Conservation (phyloP, 2,888 invertebrate genomes). For the Nymphalis c-album region DNA sequence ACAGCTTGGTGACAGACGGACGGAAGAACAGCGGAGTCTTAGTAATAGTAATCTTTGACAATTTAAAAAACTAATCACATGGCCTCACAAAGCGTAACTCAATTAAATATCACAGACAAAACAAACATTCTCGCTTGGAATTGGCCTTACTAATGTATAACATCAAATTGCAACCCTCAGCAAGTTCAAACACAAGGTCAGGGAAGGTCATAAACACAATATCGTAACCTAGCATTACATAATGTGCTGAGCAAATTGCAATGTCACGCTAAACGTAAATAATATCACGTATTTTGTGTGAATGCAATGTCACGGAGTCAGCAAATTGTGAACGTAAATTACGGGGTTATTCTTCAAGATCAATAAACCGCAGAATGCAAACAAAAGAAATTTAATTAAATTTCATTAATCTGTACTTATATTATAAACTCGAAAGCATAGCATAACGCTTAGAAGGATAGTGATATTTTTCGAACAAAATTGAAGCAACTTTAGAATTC, state of each 20-base stretch:
- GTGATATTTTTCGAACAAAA: too few relatives aligned
- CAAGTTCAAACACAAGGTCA: conserved; percentile 31
- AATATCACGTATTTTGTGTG: conserved; percentile 22
- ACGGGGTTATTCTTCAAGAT: conserved; percentile 7
- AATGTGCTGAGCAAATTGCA: conserved; percentile 12
- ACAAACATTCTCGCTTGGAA: not conserved
- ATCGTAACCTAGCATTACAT: conserved; percentile 18
- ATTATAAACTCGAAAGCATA: too few relatives aligned
- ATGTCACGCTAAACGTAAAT: conserved; percentile 21
- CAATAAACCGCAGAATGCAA: not conserved
- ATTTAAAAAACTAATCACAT: too few relatives aligned
- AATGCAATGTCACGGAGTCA: conserved; percentile 2
- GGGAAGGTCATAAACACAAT: conserved; percentile 16
- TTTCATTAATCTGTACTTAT: not conserved
- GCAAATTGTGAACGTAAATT: not conserved
- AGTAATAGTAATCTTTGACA: too few relatives aligned
- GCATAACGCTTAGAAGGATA: too few relatives aligned
- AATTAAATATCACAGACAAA: not conserved
- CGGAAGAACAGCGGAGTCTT: too few relatives aligned
- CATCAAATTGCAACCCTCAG: conserved; percentile 18
- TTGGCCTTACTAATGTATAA: conserved; percentile 8
- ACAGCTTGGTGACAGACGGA: too few relatives aligned
- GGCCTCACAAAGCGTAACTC: too few relatives aligned
- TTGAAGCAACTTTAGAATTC: too few relatives aligned
- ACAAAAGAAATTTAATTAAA: not conserved